These are phyloP conservation scores for Lepisosteus osseus DNA, from an alignment of 2,113 vertebrate species.

Conservation along the genomic window DNA sequence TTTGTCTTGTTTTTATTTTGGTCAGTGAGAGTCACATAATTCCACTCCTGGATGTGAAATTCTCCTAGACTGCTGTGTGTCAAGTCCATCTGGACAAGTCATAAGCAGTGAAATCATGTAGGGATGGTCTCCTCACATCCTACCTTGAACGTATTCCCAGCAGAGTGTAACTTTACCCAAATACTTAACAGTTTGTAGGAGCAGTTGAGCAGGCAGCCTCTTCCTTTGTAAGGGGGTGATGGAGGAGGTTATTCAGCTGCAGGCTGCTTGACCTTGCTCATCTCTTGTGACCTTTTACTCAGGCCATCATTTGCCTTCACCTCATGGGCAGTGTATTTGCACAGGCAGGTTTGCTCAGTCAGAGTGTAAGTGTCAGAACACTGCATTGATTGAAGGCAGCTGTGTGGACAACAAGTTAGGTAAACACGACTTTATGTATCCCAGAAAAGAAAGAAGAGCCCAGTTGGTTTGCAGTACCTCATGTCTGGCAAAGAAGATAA, in stretches of 20 bases:
- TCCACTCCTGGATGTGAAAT: background rate
- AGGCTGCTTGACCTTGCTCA: constrained; percentile 1
- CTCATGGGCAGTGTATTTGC: constrained; percentile 6
- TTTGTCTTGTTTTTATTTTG: too few species aligned
- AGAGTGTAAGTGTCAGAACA: background rate
- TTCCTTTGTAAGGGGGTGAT: background rate
- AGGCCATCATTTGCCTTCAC: background rate
- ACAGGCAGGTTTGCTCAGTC: background rate
- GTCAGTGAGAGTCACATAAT: background rate
- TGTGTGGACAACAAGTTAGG: constrained; percentile 21
- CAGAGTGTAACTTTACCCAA: constrained; percentile 15
- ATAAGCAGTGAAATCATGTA: background rate
- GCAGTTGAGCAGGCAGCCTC: background rate
- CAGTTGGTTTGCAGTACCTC: too few species aligned
- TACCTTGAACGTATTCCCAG: constrained; percentile 11
- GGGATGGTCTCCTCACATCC: background rate
- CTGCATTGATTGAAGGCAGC: constrained; percentile 10
- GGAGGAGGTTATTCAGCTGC: background rate
- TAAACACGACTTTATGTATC: too few species aligned
- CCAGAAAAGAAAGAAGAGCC: background rate
- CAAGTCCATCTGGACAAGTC: background rate
- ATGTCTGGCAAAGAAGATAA: background rate
- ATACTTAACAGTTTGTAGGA: constrained; percentile 14
- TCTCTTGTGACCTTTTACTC: constrained; percentile 5
- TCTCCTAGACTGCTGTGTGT: background rate